Conservation (phyloP, 2,888 invertebrate genomes). For the Digitonthophagus gazella region DNA sequence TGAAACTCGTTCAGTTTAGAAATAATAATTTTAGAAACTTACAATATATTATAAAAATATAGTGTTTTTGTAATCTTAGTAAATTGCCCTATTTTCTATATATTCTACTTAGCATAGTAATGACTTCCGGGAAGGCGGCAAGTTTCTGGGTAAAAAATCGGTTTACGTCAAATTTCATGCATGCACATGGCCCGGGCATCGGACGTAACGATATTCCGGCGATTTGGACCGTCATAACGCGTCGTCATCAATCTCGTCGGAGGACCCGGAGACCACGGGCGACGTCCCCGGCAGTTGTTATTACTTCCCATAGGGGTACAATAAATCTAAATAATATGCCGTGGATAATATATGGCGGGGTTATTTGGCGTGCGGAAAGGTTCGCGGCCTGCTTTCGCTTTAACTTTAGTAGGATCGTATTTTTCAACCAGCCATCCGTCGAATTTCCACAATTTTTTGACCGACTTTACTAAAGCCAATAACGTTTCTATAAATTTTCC, state of each 20-base stretch:
- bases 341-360: conserved; percentile 42
- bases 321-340: conserved; percentile 50
- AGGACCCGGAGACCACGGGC: conserved; percentile 12
- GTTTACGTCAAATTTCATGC: conserved; percentile 4
- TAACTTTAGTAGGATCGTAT: neutral
- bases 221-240: conserved; percentile 45
- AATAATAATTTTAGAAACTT: neutral
- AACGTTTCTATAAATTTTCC: neutral
- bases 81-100: too few relatives aligned
- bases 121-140: too few relatives aligned
- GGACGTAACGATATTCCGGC: conserved; percentile 42
- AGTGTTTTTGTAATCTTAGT: too few relatives aligned
- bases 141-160: conserved; percentile 3
- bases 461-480: neutral
- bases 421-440: neutral
- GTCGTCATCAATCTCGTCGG: conserved; percentile 47
- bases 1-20: neutral
- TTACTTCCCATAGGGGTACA: conserved; percentile 47
- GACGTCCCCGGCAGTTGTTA: conserved; percentile 42
- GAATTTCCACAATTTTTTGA: too few relatives aligned
- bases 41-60: too few relatives aligned
- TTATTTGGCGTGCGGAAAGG: conserved; percentile 34
- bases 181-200: conserved; percentile 8
- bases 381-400: conserved; percentile 17
- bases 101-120: too few relatives aligned